Evolutionary conservation across 2,797 vertebrate species (phyloP).

Genomic region (Gymnopithys bicolor): DNA sequence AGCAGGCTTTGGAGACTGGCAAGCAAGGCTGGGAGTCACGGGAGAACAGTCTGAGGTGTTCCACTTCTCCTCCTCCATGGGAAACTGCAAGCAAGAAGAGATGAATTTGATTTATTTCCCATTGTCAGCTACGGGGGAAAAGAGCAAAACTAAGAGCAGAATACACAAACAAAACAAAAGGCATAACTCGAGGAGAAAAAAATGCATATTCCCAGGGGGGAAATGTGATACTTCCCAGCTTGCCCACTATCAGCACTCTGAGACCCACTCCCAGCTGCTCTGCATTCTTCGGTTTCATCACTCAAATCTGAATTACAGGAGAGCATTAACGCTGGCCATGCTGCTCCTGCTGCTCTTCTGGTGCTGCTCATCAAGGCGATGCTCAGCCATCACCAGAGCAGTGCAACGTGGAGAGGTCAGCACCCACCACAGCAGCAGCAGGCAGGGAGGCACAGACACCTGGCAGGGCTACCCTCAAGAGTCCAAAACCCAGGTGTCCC

Average conservation of each 20-base stretch:
- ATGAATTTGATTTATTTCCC: constrained; percentile 68
- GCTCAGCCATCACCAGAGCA: background rate
- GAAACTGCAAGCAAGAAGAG: constrained; percentile 18
- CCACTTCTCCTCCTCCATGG: background rate
- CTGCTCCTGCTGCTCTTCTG: constrained; percentile 40
- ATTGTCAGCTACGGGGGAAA: constrained; percentile 52
- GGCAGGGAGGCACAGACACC: background rate
- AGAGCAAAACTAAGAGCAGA: constrained; percentile 50
- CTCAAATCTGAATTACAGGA: constrained; percentile 54
- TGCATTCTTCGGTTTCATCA: constrained; percentile 61
- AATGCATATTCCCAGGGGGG: constrained; percentile 58
- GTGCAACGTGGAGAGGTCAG: background rate
- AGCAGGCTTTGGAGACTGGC: background rate
- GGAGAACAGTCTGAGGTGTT: background rate
- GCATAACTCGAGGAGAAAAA: constrained; percentile 59
- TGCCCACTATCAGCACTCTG: constrained; percentile 65
- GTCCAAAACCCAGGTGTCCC: background rate
- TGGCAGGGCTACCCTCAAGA: fast-evolving
- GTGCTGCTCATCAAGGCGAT: constrained; percentile 29
- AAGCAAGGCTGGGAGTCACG: background rate
- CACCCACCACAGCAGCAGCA: fast-evolving
- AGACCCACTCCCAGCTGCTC: constrained; percentile 73
- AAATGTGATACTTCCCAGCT: constrained; percentile 72
- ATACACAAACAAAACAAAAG: constrained; percentile 38
- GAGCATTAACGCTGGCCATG: background rate